Evolutionary conservation across 2,113 vertebrate genomes (phyloP).

Genomic region (Stigmatopora argus): DNA sequence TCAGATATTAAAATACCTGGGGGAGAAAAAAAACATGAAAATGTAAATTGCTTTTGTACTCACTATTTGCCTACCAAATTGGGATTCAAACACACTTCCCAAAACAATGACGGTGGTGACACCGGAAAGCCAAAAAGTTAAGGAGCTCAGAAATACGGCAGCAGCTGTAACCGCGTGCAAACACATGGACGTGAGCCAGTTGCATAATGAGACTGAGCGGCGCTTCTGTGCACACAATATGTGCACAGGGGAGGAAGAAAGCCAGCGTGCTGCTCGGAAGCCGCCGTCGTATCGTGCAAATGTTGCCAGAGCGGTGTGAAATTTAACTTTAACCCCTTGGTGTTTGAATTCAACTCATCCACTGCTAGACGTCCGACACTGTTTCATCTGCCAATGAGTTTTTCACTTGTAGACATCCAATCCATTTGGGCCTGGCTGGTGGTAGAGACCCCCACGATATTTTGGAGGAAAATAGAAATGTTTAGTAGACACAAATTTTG

Average conservation of each 20-base stretch:
- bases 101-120: not conserved
- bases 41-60: not conserved
- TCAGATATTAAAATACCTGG: conserved; percentile 33
- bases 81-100: not conserved
- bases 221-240: conserved; percentile 12
- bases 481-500: too few relatives aligned
- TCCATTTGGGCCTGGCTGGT: too few relatives aligned
- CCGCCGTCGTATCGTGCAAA: too few relatives aligned
- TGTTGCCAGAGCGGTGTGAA: too few relatives aligned
- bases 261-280: too few relatives aligned
- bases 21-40: conserved; percentile 5
- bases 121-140: not conserved
- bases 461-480: too few relatives aligned
- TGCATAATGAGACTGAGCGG: conserved; percentile 10
- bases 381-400: too few relatives aligned
- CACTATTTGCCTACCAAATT: not conserved
- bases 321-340: too few relatives aligned
- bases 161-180: conserved; percentile 24
- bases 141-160: not conserved
- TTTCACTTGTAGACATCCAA: too few relatives aligned
- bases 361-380: too few relatives aligned
- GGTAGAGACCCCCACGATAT: too few relatives aligned
- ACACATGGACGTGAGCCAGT: conserved; percentile 4
- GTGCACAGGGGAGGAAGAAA: not conserved
- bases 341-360: too few relatives aligned